Evolutionary conservation across 2,113 vertebrate species (phyloP).

Genomic region (Platanista minor): DNA sequence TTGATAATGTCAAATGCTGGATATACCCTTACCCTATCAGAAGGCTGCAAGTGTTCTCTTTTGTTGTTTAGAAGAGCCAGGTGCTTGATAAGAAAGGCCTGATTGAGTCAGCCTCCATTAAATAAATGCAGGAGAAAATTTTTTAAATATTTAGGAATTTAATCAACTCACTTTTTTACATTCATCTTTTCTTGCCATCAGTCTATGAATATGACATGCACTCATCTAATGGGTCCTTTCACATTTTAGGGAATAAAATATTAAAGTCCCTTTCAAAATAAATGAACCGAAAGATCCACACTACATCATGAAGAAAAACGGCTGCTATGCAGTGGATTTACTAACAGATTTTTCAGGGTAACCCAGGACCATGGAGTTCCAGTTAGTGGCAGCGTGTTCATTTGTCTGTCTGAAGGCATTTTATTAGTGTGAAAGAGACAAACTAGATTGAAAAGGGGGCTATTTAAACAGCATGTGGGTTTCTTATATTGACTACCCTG

Average conservation of each 20-base stretch:
- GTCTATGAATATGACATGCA: not conserved
- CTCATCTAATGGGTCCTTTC: not conserved
- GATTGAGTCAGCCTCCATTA: not conserved
- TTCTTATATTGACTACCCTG: not conserved
- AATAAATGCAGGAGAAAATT: not conserved
- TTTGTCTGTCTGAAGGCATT: not conserved
- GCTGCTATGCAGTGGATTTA: not conserved
- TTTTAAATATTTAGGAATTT: not conserved
- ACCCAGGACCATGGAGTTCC: not conserved
- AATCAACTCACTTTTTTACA: not conserved
- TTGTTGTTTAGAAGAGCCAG: not conserved
- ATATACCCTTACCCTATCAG: not conserved
- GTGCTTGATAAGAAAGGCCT: not conserved
- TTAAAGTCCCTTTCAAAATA: constrained; percentile 40
- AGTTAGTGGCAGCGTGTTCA: not conserved
- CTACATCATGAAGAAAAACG: not conserved
- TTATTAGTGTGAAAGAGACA: not conserved
- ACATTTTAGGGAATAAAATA: constrained; percentile 39
- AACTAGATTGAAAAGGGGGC: not conserved
- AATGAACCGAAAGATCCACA: not conserved
- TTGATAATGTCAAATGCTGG: not conserved
- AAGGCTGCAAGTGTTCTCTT: not conserved
- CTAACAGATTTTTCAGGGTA: not conserved
- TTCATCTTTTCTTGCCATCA: not conserved
- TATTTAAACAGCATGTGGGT: not conserved